Base-by-base conservation (phyloP, 2,888 invertebrate species). In the Timema podura region DNA sequence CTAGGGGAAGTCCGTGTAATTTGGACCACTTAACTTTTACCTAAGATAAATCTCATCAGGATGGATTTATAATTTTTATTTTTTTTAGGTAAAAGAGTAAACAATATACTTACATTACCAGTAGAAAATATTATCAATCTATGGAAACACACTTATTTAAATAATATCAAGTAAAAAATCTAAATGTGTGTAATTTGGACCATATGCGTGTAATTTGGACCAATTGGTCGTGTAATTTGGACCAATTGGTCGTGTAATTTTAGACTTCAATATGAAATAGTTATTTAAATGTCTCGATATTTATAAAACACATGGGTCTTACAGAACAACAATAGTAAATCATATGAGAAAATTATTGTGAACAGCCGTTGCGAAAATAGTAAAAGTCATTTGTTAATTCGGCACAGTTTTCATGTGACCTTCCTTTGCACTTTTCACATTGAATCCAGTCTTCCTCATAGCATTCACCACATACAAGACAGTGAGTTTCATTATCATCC, bases 121-220 rank as follows among this genome's bases (percentile, higher is more conserved):
- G 30, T 30, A 30, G 30, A 30, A 30, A 30, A 30, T 30, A 30
- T 30, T 30, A 30, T 30, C 30, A 30, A 30, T 30, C 30, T 30
- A 30, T 30, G 30, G 3, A 30, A 30, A 30, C 30, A 30, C 3
- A 2, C 3, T 30, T 30, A 30, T 30, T 30, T 30, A 30, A 30
- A 30, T 30, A 30, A 30, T 30, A 30, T 30, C 1, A 30, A 30
- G 30, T 30, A 30, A 30, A 30, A 30, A 30, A 2, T 30, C 1
- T 30, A 30, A 30, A 30, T 30, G 30, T 30, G 30, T 30, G 30
- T 30, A 30, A 30, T 30, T 30, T 30, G 30, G 30, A 30, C 30
- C 57, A 57, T n/a, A 57, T n/a, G 57, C 57, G 3, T 57, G 57
- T 57, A 57, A 16, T 57, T 57, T 57, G 57, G 57, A 57, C 57